Evolutionary conservation across 1,140 invertebrate species (phyloP).

Genomic region (Eurosta solidaginis): DNA sequence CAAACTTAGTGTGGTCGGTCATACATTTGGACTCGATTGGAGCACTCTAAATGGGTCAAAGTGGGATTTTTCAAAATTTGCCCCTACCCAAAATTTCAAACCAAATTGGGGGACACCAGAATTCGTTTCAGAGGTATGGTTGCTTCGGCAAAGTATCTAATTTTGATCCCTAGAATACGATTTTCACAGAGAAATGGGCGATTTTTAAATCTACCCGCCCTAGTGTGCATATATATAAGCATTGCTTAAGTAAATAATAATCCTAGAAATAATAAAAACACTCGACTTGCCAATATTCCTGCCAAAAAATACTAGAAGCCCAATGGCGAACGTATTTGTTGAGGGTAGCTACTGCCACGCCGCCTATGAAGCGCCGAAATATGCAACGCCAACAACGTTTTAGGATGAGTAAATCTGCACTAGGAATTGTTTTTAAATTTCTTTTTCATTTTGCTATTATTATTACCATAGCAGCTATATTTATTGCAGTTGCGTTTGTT

Average conservation of each 20-base stretch:
- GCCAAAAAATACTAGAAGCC: neutral
- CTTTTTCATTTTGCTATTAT: slow-evolving; percentile 23
- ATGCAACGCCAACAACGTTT: neutral
- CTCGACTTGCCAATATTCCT: neutral
- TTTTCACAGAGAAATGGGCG: too few relatives aligned
- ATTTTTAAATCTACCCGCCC: too few relatives aligned
- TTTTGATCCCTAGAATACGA: too few relatives aligned
- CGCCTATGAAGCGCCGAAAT: neutral
- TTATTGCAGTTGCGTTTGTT: neutral
- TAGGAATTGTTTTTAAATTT: neutral
- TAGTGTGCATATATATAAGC: too few relatives aligned
- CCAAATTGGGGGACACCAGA: too few relatives aligned
- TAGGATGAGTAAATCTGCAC: neutral
- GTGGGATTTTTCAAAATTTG: too few relatives aligned
- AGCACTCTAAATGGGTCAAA: too few relatives aligned
- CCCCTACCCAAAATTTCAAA: too few relatives aligned
- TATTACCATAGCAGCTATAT: neutral
- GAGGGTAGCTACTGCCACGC: neutral
- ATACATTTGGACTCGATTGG: too few relatives aligned
- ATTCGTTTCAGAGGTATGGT: too few relatives aligned
- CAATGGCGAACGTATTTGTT: neutral
- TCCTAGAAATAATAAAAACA: neutral
- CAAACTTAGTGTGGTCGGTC: too few relatives aligned
- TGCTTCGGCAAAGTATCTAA: too few relatives aligned
- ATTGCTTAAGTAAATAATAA: slow-evolving; percentile 33